Percentiles rank a stretch among this genome's conserved stretches.
These are phyloP conservation scores for Lasioglossum lativentre DNA, from an alignment of 2,888 invertebrate species.

Conservation along the genomic window DNA sequence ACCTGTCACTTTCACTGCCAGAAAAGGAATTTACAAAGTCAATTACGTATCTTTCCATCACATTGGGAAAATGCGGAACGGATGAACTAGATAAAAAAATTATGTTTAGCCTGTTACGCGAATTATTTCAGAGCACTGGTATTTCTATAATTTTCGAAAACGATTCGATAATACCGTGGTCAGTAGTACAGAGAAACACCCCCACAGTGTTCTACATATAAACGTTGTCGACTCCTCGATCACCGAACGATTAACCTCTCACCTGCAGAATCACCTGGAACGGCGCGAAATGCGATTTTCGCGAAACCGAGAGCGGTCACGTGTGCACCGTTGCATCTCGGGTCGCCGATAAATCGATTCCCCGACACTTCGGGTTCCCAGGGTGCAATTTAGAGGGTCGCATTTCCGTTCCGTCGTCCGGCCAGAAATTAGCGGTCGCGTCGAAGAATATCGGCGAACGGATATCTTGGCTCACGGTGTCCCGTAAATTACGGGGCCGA, in stretches of 20 bases:
- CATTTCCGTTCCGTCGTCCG: not conserved
- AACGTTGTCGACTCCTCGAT: not conserved
- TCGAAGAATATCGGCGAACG: not conserved
- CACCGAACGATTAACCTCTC: not conserved
- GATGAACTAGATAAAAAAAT: too few species aligned
- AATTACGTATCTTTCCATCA: too few species aligned
- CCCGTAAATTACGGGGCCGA: conserved; percentile 1
- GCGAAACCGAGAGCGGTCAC: not conserved
- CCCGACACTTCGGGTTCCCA: not conserved
- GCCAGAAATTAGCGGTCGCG: not conserved
- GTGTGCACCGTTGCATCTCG: not conserved
- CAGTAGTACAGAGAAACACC: not conserved
- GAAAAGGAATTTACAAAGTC: too few species aligned
- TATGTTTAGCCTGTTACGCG: too few species aligned
- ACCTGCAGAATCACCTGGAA: not conserved
- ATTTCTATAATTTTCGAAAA: too few species aligned
- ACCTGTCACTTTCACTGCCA: too few species aligned
- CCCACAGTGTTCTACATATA: not conserved
- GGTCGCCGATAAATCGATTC: not conserved
- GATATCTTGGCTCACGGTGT: not conserved
- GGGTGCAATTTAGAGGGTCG: not conserved
- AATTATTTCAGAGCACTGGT: too few species aligned
- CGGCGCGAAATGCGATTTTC: not conserved
- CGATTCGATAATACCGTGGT: too few species aligned
- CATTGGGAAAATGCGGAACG: too few species aligned